Percentiles rank a stretch among this genome's conserved stretches.
These are phyloP conservation scores for Pocota personata DNA, from an alignment of 2,888 invertebrate species.

Conservation along the genomic window DNA sequence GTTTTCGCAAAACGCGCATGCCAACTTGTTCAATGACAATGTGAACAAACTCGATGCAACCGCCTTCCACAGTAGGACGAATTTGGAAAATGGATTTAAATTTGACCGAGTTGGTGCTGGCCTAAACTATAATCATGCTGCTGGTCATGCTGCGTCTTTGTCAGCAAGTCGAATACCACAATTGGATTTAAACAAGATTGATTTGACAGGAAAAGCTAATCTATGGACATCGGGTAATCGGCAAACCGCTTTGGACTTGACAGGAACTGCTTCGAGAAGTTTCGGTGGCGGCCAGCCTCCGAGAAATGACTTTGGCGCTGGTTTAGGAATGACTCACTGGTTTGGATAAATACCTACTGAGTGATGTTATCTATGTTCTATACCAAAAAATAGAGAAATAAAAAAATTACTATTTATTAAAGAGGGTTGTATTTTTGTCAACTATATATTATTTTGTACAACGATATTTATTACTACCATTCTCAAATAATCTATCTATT, in stretches of 20 bases:
- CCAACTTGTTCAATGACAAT: constrained; percentile 76
- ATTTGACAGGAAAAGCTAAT: constrained; percentile 77
- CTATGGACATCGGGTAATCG: constrained; percentile 52
- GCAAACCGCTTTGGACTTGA: constrained; percentile 15
- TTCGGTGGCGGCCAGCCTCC: constrained; percentile 18
- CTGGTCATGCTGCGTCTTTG: constrained; percentile 77
- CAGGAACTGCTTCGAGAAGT: constrained; percentile 27
- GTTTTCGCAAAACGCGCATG: constrained; percentile 74
- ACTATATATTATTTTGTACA: too few relatives aligned
- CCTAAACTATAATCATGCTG: constrained; percentile 75
- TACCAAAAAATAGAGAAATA: too few relatives aligned
- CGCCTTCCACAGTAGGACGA: constrained; percentile 76
- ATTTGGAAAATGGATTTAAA: constrained; percentile 75
- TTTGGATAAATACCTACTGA: constrained; percentile 65
- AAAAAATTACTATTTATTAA: too few relatives aligned
- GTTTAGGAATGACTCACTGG: constrained; percentile 75
- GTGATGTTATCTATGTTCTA: too few relatives aligned
- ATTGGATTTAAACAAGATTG: constrained; percentile 76
- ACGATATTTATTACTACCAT: too few relatives aligned
- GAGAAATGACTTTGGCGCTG: constrained; percentile 66
- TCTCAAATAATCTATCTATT: too few relatives aligned
- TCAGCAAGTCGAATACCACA: constrained; percentile 77
- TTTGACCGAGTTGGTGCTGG: constrained; percentile 78
- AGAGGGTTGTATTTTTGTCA: too few relatives aligned
- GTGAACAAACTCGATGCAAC: constrained; percentile 75